Conservation (phyloP, 2,888 invertebrate species). For the Limnephilus lunatus region DNA sequence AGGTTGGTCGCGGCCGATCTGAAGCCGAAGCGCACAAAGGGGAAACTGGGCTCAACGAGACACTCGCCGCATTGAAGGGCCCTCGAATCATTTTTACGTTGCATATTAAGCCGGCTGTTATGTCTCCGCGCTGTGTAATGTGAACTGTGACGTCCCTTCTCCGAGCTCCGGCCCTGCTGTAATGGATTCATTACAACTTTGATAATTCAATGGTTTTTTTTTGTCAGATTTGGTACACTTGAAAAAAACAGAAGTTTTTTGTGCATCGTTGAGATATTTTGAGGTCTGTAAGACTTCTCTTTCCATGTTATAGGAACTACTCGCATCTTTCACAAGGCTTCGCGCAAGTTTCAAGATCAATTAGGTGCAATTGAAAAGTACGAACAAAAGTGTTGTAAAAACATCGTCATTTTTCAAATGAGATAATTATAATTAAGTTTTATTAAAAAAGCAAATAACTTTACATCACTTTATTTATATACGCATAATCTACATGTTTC, state of each 20-base stretch:
- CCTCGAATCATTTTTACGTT: slow-evolving; percentile 61
- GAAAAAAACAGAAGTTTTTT: too few species aligned
- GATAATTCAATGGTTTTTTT: background rate
- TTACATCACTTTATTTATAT: too few species aligned
- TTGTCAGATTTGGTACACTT: background rate
- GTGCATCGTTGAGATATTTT: background rate
- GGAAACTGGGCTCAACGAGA: slow-evolving; percentile 57
- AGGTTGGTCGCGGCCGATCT: slow-evolving; percentile 54
- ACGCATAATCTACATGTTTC: too few species aligned
- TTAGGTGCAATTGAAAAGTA: too few species aligned
- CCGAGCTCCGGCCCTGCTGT: background rate
- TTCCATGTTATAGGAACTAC: too few species aligned
- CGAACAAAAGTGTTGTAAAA: too few species aligned
- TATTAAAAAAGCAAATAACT: too few species aligned
- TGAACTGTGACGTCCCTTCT: slow-evolving; percentile 50
- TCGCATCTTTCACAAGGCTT: too few species aligned
- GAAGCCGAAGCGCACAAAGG: slow-evolving; percentile 60
- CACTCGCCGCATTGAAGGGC: slow-evolving; percentile 48
- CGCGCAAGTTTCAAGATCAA: too few species aligned
- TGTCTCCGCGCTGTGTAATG: slow-evolving; percentile 51
- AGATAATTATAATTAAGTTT: too few species aligned
- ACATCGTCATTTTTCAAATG: too few species aligned
- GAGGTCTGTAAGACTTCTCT: too few species aligned
- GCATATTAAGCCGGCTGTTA: slow-evolving; percentile 56
- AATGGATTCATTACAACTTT: background rate